phyloP scores from a whole-genome alignment of 2,888 invertebrate species.

The Invenusta paracnida region DNA sequence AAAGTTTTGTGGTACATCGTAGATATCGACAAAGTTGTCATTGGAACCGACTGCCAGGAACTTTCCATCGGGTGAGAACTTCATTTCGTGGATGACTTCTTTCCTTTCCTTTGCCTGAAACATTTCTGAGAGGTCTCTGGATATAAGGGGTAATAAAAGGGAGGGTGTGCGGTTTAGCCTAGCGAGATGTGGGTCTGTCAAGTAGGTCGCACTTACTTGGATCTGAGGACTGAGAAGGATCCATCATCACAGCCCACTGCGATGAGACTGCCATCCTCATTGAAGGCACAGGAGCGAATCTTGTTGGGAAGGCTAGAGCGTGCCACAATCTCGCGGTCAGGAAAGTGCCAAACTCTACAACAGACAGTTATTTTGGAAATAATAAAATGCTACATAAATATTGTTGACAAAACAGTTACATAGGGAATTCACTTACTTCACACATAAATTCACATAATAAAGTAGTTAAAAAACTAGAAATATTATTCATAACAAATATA shows the following conservation, averaged over 20 bases:
- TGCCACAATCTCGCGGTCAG: slow-evolving; percentile 52
- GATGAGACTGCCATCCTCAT: slow-evolving; percentile 55
- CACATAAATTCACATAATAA: no score
- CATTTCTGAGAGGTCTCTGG: slow-evolving; percentile 58
- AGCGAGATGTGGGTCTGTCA: no score
- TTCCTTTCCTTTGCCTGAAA: slow-evolving; percentile 58
- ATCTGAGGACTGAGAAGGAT: slow-evolving; percentile 56
- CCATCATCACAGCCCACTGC: slow-evolving; percentile 59
- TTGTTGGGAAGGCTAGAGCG: slow-evolving; percentile 55
- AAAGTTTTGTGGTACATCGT: slow-evolving; percentile 54
- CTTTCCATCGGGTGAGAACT: slow-evolving; percentile 61
- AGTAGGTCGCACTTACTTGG: slow-evolving; percentile 50
- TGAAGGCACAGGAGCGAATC: slow-evolving; percentile 58
- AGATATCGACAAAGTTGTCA: slow-evolving; percentile 61
- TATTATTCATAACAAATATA: no score
- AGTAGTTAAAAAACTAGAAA: no score
- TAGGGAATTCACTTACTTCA: no score
- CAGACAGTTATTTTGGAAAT: slow-evolving; percentile 42
- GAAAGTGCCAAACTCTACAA: slow-evolving; percentile 59
- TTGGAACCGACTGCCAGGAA: slow-evolving; percentile 61
- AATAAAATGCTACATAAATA: no score
- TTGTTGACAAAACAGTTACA: no score
- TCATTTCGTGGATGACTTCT: slow-evolving; percentile 61
- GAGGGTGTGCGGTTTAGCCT: no score
- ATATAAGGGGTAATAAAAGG: neutral